A percentile compares a stretch with the other conserved stretches of the same genome.
phyloP scores from a whole-genome alignment of 2,797 vertebrate species.

The Squalus acanthias region DNA sequence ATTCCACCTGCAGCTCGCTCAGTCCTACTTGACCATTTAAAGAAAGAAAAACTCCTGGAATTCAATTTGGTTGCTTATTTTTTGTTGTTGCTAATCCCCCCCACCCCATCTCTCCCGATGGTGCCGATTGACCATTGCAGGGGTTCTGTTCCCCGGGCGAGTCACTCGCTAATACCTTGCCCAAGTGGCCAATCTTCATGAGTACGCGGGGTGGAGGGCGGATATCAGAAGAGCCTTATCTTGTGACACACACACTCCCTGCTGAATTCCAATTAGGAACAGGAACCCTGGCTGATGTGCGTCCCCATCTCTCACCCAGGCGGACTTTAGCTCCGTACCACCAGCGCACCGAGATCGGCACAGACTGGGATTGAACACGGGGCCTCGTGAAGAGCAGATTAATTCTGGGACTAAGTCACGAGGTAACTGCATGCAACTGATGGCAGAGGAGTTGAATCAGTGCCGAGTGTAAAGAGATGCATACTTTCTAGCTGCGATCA shows the following conservation, averaged over 20 bases:
- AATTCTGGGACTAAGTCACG: neutral
- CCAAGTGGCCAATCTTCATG: neutral
- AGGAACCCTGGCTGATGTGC: neutral
- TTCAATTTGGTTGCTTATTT: neutral
- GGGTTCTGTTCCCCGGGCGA: neutral
- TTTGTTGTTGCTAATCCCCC: neutral
- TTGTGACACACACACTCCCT: neutral
- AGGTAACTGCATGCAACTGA: neutral
- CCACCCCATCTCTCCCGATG: neutral
- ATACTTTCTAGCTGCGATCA: neutral
- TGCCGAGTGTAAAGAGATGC: neutral
- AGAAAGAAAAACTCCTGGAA: neutral
- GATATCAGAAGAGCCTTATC: too few species aligned
- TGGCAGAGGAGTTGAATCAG: neutral
- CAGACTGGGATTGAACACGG: neutral
- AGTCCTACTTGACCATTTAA: neutral
- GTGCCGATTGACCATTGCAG: neutral
- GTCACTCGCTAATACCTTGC: neutral
- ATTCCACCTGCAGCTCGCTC: neutral
- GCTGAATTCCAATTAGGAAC: neutral
- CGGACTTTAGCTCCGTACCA: neutral
- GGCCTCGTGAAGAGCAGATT: neutral
- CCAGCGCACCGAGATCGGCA: neutral
- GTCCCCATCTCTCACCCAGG: neutral
- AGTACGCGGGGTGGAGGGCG: neutral